Base-by-base conservation (phyloP, 2,797 vertebrate genomes). In the Peromyscus melanophrys region DNA sequence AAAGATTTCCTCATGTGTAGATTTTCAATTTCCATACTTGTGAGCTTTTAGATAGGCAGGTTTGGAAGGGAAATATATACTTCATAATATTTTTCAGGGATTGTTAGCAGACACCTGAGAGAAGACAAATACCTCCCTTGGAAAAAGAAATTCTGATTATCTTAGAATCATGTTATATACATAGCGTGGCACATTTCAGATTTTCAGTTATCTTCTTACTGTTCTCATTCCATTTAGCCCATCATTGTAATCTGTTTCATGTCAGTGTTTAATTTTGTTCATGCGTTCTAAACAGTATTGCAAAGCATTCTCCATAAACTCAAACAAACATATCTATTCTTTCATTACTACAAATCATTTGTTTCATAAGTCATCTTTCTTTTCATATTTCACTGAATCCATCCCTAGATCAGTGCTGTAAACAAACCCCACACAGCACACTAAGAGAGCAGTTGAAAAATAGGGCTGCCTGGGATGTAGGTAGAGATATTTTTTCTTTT, bases 181-280 rank as follows among this genome's bases (percentile, higher is more conserved):
- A 49, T 43, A 63, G 27, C 34, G 84, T 21, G 87, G 13, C 6
- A 29, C 63, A 89, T 94, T 97, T 85, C 82, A 69, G 78, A 92
- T 87, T 92, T 57, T 73, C 88, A 95, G 77, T 34, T 85, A 29
- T 27, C 16, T 88, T 96, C 82, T 91, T 86, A 23, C 73, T 84
- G 2, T 93, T 95, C 40, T 94, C 63, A 89, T 96, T 96, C 16
- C 61, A 93, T 85, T 97, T 97, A 95, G 43, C 9, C 23, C 40
- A 87, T 59, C 81, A 82, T 34, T 94, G n/a, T 90, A 96, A 97
- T 95, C 83, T 84, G 16, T 61, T 97, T 97, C 87, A 61, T 97
- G n/a, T 88, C 94, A 96, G 12, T 67, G 82, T 92, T 97, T 85
- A 96, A 96, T 96, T 97, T 97, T 96, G 89, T 84, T 97, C 96